Evolutionary conservation across 2,797 vertebrate species (phyloP).

Genomic region (Oceanodroma leucorhoa): DNA sequence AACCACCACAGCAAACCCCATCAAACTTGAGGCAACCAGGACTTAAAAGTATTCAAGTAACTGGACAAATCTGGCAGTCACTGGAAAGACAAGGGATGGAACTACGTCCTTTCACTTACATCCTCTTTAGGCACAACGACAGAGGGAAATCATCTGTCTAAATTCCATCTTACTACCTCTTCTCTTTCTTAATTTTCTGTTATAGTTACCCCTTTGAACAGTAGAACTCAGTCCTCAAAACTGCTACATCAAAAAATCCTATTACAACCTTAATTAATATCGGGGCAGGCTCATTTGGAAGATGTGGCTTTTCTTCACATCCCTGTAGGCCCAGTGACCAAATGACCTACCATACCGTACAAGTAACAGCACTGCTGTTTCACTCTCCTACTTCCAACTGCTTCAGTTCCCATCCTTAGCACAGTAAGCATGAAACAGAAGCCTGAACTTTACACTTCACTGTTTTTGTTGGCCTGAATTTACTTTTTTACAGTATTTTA

Average conservation of each 20-base stretch:
- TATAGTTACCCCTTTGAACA: background rate
- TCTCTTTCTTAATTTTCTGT: background rate
- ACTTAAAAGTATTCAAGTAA: background rate
- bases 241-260: background rate
- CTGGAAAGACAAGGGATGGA: background rate
- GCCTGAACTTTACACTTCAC: background rate
- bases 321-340: background rate
- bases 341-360: background rate
- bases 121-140: background rate
- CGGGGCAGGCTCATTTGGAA: background rate
- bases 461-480: conserved; percentile 4
- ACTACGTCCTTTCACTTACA: background rate
- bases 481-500: conserved; percentile 10
- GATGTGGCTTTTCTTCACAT: background rate
- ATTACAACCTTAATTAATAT: background rate
- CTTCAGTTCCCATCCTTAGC: background rate
- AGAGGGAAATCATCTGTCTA: background rate
- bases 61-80: background rate
- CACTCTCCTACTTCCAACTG: background rate
- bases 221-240: background rate
- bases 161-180: background rate
- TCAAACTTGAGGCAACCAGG: background rate
- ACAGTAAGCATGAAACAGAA: conserved; percentile 28
- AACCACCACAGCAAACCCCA: rapidly evolving
- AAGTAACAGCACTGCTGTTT: background rate